Conservation (phyloP, 2,888 invertebrate species). For the Drosophila anomalata region DNA sequence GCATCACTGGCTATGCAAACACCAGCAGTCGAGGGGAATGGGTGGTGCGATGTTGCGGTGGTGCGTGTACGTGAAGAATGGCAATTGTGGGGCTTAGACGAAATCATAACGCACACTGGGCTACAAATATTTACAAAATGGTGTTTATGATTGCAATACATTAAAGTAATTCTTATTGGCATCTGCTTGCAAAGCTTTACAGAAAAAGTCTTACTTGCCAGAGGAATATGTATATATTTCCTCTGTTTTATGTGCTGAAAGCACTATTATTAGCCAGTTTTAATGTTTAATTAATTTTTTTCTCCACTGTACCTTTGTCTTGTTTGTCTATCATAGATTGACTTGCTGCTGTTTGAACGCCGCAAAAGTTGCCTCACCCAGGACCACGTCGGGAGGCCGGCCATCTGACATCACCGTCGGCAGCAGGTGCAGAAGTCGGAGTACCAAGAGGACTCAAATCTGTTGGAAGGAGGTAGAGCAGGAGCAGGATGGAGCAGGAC, state of each 20-base stretch:
- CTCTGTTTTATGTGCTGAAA: background rate
- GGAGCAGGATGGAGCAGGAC: conserved; percentile 30
- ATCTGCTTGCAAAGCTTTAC: too few relatives aligned
- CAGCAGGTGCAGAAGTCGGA: background rate
- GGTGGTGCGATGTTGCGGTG: background rate
- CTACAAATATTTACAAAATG: background rate
- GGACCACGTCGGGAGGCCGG: conserved; percentile 10
- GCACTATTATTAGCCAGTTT: background rate
- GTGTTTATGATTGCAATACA: background rate
- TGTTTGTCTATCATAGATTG: conserved; percentile 46
- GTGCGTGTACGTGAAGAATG: conserved; percentile 16
- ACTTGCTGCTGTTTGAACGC: conserved; percentile 59
- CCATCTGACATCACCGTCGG: conserved; percentile 11
- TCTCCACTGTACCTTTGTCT: conserved; percentile 48
- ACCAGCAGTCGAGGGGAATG: conserved; percentile 9
- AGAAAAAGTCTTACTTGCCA: too few relatives aligned
- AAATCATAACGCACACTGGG: conserved; percentile 23
- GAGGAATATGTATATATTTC: too few relatives aligned
- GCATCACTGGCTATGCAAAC: conserved; percentile 73
- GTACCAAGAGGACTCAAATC: conserved; percentile 21
- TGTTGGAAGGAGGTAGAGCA: conserved; percentile 19
- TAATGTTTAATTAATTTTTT: background rate
- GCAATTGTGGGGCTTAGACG: conserved; percentile 34
- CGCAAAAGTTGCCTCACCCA: conserved; percentile 43
- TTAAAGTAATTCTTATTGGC: background rate